Evolutionary conservation across 2,797 vertebrate genomes (phyloP), one percentile per base, ranked within the genome.

Genomic region (Siniperca obscura): DNA sequence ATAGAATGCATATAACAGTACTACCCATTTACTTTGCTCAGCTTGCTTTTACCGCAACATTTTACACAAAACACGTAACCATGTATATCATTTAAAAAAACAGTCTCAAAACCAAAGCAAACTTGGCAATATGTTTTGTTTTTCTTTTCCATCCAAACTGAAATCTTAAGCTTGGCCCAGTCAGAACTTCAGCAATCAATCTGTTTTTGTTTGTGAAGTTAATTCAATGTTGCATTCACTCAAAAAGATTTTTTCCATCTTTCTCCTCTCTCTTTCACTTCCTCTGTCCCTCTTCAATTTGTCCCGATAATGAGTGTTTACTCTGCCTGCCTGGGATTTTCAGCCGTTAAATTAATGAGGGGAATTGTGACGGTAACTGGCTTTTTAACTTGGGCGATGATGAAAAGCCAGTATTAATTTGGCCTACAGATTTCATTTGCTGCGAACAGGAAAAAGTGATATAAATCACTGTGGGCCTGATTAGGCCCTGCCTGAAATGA

Each of bases 401-500:
- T 98, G 97, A 97, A 98, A 98, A 98, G 97, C 97, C 97, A 97
- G 96, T 97, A 97, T 98, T 99, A 98, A 98, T 98, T 98, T 98
- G 98, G 97, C 97, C 97, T 97, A 98, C 97, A 97, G 97, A 98
- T 98, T 98, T 98, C 97, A 99, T 98, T 99, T 99, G 97, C 97
- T 97, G 96, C 95, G 96, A 97, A 98, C 97, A 98, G 97, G 96
- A 97, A 97, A 97, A 95, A 98, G 97, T 97, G 97, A 97, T 98
- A 98, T 97, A 98, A 98, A 98, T 98, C 97, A 98, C 96, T 95
- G 97, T 96, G 97, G 96, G 96, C 97, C 97, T 97, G 97, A 98
- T 98, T 98, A 98, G 97, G 96, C 96, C 95, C 95, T 96, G 97
- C 97, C 96, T 97, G 97, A 96, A 97, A 97, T 97, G 97, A 98